A percentile compares a stretch with the other conserved stretches of the same genome.
Evolutionary conservation across 1,140 invertebrate species (phyloP).

Genomic region (Acyrthosiphon pisum): DNA sequence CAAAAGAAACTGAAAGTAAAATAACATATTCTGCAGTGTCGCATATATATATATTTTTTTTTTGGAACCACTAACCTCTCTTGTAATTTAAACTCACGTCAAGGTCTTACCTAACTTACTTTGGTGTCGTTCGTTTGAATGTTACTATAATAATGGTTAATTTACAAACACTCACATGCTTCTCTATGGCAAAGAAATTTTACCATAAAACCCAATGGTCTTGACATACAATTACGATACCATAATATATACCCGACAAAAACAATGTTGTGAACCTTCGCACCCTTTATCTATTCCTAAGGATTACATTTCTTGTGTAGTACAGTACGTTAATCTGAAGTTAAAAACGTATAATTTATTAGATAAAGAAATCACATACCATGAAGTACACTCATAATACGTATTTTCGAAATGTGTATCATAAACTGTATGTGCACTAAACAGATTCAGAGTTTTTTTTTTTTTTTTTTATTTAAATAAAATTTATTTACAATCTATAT

Average conservation of each 20-base stretch:
- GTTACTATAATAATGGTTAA: neutral
- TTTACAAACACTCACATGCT: neutral
- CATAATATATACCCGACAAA: neutral
- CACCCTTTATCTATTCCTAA: neutral
- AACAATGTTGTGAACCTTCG: neutral
- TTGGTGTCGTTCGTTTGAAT: neutral
- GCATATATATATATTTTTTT: neutral
- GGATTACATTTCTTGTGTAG: neutral
- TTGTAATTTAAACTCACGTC: conserved; percentile 14
- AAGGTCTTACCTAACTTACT: conserved; percentile 34
- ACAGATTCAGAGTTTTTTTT: no score
- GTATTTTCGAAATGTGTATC: neutral
- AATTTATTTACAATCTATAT: no score
- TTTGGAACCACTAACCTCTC: conserved; percentile 36
- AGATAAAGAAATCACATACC: neutral
- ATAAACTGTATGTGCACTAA: neutral
- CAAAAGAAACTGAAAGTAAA: conserved; percentile 16
- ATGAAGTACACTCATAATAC: neutral
- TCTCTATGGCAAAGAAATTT: neutral
- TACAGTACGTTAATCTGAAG: neutral
- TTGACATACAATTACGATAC: neutral
- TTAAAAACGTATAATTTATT: neutral
- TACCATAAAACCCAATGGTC: neutral
- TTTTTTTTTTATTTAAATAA: no score
- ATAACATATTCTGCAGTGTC: no score